Base-by-base conservation (phyloP, 2,888 invertebrate species). In the Pomacea canaliculata region DNA sequence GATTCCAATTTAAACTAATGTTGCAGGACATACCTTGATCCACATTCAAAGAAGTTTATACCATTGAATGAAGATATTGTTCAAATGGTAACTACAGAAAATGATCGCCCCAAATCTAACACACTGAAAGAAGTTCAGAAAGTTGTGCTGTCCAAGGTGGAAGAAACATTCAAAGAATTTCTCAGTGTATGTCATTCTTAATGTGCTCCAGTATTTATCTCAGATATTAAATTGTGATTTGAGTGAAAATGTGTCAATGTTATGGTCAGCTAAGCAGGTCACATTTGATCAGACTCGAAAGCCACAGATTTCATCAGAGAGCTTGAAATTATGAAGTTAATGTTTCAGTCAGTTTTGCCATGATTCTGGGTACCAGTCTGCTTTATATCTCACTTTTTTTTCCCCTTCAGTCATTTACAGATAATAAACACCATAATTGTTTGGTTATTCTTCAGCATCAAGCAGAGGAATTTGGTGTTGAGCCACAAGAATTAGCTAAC, bases 161-260 rank as follows among this genome's bases (percentile, higher is more conserved):
- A 90, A 73, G 88, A 88, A 62, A 73, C 84, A 12, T 90, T 90
- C 81, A 85, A 85, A 71, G 78, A 81, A 19, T 90, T 89, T 79
- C 80, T 88, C 51, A 79, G 82, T 73, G 90, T 90, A 80, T 82
- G 88, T 78, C 37, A 46, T 56, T 46, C n/a, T 59, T 27, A 51
- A 23, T 7, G 16, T 59, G 10, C 18, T 48, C 19, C 19, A 51
- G 7, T 48, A n/a, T 59, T 19, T 19, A 18, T n/a, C 23, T n/a
- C 18, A 73, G 65, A 10, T 63, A 63, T 19, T 23, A 23, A 23
- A 23, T 23, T 16, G 65, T 12, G 27, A 63, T n/a, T 12, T 63
- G 23, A 9, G 49, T 23, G 16, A 56, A 56, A 56, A 56, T 56
- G 51, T 56, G 51, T 56, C 51, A 56, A 8, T 13, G 51, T 2